Evolutionary conservation across 2,797 vertebrate species (phyloP).

Genomic region (Epinephelus coioides): DNA sequence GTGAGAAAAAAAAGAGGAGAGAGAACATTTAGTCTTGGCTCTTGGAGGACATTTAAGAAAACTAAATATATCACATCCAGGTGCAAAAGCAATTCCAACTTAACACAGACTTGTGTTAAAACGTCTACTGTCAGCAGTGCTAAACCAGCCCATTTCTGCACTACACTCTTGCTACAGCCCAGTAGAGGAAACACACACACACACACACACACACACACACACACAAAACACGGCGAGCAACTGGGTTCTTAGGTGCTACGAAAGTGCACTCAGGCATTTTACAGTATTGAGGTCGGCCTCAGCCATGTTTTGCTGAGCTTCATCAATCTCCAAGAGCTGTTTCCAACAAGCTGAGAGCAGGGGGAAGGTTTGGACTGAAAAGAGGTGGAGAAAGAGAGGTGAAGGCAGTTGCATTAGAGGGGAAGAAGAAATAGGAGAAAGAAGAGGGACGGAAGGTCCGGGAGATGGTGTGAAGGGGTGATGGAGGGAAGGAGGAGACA

Average conservation of each 20-base stretch:
- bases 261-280: slow-evolving; percentile 71
- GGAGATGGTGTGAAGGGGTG: background rate
- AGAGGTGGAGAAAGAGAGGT: background rate
- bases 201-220: slow-evolving; percentile 28
- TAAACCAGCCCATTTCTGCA: slow-evolving; percentile 50
- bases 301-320: slow-evolving; percentile 74
- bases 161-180: slow-evolving; percentile 24
- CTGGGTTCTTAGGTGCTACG: slow-evolving; percentile 51
- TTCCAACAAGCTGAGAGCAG: slow-evolving; percentile 58
- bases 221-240: slow-evolving; percentile 26
- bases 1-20: background rate
- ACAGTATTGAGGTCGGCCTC: slow-evolving; percentile 71
- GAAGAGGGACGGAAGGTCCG: background rate
- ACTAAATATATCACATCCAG: slow-evolving; percentile 49
- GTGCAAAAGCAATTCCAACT: slow-evolving; percentile 56
- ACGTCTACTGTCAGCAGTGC: slow-evolving; percentile 59
- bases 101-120: slow-evolving; percentile 49
- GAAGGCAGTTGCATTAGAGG: slow-evolving; percentile 4
- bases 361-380: slow-evolving; percentile 30
- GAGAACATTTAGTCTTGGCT: slow-evolving; percentile 31
- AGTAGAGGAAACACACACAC: slow-evolving; percentile 13
- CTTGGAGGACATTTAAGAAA: slow-evolving; percentile 37
- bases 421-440: background rate
- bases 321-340: slow-evolving; percentile 74
- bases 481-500: background rate